Base-by-base conservation (phyloP, 2,888 invertebrate species). In the Minunthozetes semirufus region DNA sequence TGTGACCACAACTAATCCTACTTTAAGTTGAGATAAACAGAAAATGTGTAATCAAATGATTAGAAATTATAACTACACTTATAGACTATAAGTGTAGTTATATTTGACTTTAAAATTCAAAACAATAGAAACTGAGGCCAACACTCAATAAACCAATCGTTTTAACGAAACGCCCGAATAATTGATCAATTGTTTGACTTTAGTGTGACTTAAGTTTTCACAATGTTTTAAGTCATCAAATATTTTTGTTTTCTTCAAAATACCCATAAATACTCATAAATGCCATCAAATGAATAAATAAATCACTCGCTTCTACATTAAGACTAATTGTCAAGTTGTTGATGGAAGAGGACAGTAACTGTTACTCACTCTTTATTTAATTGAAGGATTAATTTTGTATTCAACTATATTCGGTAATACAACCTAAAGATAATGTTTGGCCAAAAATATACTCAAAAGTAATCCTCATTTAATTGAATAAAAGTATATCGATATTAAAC, bases 141-240 rank as follows among this genome's bases (percentile, higher is more conserved):
- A 63, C 19, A 63, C 15, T 27, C 33, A 27, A 17, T 17, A 29
- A 33, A 63, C 63, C 29, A 33, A 63, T 38, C 15, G 5, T 29
- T 63, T 29, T 6, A 63, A 19, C 63, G 63, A 63, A 63, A 63
- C 63, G 63, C 63, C 63, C 63, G 11, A 63, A 63, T 27, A 63
- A 63, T 8, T 63, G 63, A 33, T 63, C 63, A 63, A 29, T 59
- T 15, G 17, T 50, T 59, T 15, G 22, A 17, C 27, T 8, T 25
- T 9, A 19, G 5, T 8, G 3, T 19, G 25, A 19, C 19, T 56
- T 4, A 19, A 56, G 15, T 61, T 61, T 63, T 63, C 33, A 63
- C 63, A 63, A 6, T n/a, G 9, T 19, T 8, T 63, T 63, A 63
- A 63, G n/a, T 27, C 50, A 50, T 63, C 63, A 63, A 33, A 27